Evolutionary conservation across 2,888 invertebrate species (phyloP), one percentile per base, ranked within the genome.

Genomic region (Unio pictorum): DNA sequence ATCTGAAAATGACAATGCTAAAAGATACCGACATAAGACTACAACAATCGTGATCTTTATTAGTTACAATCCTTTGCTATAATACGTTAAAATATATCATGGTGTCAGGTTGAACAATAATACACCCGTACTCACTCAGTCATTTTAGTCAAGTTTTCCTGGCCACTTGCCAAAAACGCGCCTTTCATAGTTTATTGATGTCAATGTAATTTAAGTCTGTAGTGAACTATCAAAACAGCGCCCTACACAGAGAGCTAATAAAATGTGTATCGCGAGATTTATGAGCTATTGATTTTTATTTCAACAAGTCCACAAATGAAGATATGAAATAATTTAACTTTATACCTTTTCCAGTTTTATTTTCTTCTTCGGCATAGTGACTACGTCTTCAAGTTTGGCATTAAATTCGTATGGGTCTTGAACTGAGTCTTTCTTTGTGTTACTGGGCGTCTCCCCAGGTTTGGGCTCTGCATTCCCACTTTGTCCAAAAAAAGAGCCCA

Each of bases 351-450:
- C 86, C 23, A 81, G 64, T 73, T 87, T 87, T n/a, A 85, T 81
- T 72, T 86, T 87, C 78, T 86, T 86, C 30, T 84, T 81, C 4
- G 85, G 84, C 60, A 86, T 73, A 23, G 78, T 67, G 58, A 86
- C 81, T 45, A 84, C 84, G 73, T 86, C 87, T 71, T 87, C 87
- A 57, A 84, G 85, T 76, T 87, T 86, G 66, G 86, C 86, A 78
- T 87, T 86, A 75, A 87, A 87, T 65, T 86, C 87, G 72, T 87
- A 87, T 3, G 87, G 87, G 67, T 86, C 86, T 28, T 79, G 81
- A 18, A 81, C 74, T 34, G 81, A 78, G 28, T 82, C 78, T 69
- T 84, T 82, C 71, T 83, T 81, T 69, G 79, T 84, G 58, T 74
- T 68, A 17, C 79, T 75, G 23, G 81, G 80, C 5, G 78, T 81